A percentile compares a stretch with the other conserved stretches of the same genome.
These are phyloP conservation scores for Sphyrna mokarran DNA, from an alignment of 2,113 vertebrate species.

Conservation along the genomic window DNA sequence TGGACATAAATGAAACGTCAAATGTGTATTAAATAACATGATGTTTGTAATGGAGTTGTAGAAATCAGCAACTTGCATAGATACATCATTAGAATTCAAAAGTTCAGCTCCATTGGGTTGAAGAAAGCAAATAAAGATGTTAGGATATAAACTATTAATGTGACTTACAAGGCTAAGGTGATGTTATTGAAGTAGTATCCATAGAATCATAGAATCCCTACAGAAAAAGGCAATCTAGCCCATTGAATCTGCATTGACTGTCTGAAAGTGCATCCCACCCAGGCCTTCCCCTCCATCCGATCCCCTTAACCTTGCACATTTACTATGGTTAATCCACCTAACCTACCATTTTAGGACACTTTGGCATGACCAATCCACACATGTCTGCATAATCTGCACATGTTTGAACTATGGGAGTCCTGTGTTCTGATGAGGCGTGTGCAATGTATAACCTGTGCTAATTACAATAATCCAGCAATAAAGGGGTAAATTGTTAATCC, in stretches of 20 bases:
- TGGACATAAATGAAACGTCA: not conserved
- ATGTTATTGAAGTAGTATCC: not conserved
- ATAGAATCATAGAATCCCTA: too few species aligned
- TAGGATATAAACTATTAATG: not conserved
- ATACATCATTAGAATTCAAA: not conserved
- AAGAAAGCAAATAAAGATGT: not conserved
- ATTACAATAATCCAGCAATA: not conserved
- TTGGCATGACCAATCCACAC: too few species aligned
- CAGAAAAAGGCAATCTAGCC: too few species aligned
- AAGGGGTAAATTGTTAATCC: not conserved
- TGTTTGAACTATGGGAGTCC: too few species aligned
- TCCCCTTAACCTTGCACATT: too few species aligned
- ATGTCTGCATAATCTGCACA: too few species aligned
- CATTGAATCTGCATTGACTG: too few species aligned
- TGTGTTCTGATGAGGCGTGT: not conserved
- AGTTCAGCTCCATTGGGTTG: not conserved
- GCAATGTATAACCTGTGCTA: not conserved
- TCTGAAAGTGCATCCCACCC: too few species aligned
- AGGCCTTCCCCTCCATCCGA: too few species aligned
- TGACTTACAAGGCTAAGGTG: not conserved
- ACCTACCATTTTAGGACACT: too few species aligned
- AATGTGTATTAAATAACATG: not conserved
- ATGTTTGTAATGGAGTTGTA: not conserved
- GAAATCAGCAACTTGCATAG: not conserved
- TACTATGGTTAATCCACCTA: too few species aligned